Evolutionary conservation across 2,888 invertebrate genomes (phyloP).

Genomic region (Drosophila neotestacea): DNA sequence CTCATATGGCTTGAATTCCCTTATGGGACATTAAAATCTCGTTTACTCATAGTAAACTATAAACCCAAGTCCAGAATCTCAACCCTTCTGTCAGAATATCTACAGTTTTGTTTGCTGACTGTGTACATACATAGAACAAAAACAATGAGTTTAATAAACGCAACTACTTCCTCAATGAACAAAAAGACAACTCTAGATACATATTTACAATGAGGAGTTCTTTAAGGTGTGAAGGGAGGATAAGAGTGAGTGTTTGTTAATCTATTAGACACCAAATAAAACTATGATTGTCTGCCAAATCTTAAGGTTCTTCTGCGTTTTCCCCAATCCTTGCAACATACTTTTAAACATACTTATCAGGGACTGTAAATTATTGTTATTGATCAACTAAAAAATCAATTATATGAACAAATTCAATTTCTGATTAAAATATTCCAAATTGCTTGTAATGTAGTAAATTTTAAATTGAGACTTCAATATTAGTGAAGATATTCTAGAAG

Average conservation of each 20-base stretch:
- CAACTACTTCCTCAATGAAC: constrained; percentile 44
- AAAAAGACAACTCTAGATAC: not conserved
- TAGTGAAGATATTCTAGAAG: too few relatives aligned
- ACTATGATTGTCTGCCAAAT: not conserved
- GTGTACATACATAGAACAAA: constrained; percentile 22
- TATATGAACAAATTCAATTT: too few relatives aligned
- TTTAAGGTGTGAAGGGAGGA: not conserved
- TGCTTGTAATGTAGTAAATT: too few relatives aligned
- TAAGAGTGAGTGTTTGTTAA: not conserved
- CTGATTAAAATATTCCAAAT: too few relatives aligned
- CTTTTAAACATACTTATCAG: too few relatives aligned
- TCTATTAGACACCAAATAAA: constrained; percentile 2
- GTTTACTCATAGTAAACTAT: constrained; percentile 70
- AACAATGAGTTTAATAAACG: constrained; percentile 22
- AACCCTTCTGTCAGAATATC: constrained; percentile 63
- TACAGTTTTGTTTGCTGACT: constrained; percentile 65
- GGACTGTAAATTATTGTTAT: too few relatives aligned
- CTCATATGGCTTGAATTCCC: constrained; percentile 72
- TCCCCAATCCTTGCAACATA: too few relatives aligned
- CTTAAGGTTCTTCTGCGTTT: too few relatives aligned
- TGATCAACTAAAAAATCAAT: too few relatives aligned
- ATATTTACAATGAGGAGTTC: not conserved
- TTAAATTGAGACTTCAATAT: too few relatives aligned
- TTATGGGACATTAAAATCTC: constrained; percentile 84
- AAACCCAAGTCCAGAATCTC: constrained; percentile 36